Conservation (phyloP, 2,888 invertebrate genomes). For the Leucophora obtusa region DNA sequence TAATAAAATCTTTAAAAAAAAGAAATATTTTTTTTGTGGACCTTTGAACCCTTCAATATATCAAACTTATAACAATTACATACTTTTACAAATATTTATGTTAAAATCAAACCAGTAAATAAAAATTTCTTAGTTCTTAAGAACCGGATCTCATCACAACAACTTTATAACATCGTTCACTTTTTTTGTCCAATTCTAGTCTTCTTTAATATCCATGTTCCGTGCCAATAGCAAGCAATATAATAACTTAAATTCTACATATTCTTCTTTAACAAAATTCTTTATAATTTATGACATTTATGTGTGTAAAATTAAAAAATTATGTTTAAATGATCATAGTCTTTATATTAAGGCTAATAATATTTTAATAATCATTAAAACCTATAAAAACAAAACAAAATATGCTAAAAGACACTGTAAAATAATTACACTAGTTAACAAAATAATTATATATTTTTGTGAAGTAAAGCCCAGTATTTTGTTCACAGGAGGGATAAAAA, state of each 20-base stretch:
- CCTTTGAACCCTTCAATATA: too few species aligned
- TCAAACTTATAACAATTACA: too few species aligned
- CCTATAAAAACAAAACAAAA: not conserved
- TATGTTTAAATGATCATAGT: not conserved
- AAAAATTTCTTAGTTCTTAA: not conserved
- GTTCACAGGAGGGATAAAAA: too few species aligned
- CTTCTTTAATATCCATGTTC: not conserved
- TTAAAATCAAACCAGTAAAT: not conserved
- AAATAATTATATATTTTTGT: too few species aligned
- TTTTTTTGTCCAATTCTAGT: not conserved
- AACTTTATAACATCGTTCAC: not conserved
- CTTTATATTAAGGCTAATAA: not conserved
- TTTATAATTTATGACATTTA: conserved; percentile 32
- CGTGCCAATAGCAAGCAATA: not conserved
- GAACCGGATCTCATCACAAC: not conserved
- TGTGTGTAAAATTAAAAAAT: conserved; percentile 23
- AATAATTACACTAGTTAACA: too few species aligned
- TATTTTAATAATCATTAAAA: not conserved
- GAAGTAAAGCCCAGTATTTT: too few species aligned
- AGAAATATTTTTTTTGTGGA: too few species aligned
- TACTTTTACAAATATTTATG: too few species aligned
- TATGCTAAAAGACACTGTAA: not conserved
- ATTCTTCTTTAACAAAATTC: conserved; percentile 1
- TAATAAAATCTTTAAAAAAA: too few species aligned
- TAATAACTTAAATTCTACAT: not conserved